Evolutionary conservation across 2,797 vertebrate genomes (phyloP).

Genomic region (Chaetophractus vellerosus): DNA sequence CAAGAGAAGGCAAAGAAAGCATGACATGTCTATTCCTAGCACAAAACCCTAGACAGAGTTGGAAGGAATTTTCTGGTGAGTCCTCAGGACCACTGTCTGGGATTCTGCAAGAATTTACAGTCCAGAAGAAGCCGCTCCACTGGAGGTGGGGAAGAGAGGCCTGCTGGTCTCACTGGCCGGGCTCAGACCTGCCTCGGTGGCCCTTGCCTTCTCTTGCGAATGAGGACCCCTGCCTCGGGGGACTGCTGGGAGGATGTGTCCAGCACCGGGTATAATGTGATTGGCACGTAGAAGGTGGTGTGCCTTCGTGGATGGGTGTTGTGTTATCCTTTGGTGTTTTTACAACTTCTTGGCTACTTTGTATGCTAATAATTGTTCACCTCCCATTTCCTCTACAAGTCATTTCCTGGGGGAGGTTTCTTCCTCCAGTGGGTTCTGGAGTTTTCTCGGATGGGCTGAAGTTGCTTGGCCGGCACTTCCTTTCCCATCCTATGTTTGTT

Average conservation of each 20-base stretch:
- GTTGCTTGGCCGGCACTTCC: not conserved
- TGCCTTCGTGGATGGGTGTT: not conserved
- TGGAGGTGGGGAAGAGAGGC: not conserved
- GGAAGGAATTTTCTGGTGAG: not conserved
- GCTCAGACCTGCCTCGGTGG: not conserved
- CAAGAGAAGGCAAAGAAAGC: conserved; percentile 3
- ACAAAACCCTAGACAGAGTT: not conserved
- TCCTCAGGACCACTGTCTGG: not conserved
- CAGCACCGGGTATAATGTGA: not conserved
- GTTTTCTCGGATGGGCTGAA: not conserved
- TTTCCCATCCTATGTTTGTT: not conserved
- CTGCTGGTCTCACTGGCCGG: not conserved
- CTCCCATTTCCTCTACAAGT: not conserved
- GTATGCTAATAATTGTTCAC: not conserved
- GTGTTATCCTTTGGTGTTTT: not conserved
- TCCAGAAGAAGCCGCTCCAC: not conserved
- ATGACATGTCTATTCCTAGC: not conserved
- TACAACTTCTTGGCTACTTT: not conserved
- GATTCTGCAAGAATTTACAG: not conserved
- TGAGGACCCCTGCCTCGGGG: not conserved
- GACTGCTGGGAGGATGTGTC: not conserved
- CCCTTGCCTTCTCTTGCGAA: not conserved
- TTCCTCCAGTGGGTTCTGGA: not conserved
- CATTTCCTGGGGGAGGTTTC: not conserved
- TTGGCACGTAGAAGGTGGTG: not conserved